These are phyloP conservation scores for Mustela lutreola DNA, from an alignment of 2,113 vertebrate species.

Conservation along the genomic window DNA sequence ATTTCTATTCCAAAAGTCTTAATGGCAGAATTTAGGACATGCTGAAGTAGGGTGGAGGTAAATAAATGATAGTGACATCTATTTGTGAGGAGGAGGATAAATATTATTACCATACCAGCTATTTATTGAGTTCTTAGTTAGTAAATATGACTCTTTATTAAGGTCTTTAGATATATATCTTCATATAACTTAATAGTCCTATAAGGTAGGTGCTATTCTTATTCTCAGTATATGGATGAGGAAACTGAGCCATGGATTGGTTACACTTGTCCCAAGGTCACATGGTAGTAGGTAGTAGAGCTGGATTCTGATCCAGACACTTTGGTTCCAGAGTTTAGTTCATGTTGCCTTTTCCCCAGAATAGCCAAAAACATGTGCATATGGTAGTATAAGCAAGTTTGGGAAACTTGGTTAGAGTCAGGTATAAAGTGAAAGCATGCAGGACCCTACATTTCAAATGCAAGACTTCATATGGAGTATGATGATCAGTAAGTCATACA, in stretches of 20 bases:
- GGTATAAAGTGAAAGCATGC: not conserved
- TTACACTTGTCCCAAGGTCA: not conserved
- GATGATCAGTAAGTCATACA: not conserved
- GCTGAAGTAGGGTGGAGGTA: not conserved
- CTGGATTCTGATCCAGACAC: not conserved
- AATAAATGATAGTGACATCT: not conserved
- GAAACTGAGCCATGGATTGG: not conserved
- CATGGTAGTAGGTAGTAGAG: not conserved
- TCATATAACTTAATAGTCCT: not conserved
- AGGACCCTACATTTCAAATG: not conserved
- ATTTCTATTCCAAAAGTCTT: too few relatives aligned
- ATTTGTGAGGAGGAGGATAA: not conserved
- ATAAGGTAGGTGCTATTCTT: not conserved
- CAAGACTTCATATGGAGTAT: not conserved
- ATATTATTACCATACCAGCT: not conserved
- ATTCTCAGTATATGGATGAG: not conserved
- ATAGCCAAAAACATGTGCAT: not conserved
- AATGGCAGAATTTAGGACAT: not conserved
- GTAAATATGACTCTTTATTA: not conserved
- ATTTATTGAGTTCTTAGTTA: not conserved
- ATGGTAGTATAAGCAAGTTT: not conserved
- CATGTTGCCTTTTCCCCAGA: not conserved
- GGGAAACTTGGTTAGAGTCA: not conserved
- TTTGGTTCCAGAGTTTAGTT: not conserved
- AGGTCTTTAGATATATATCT: not conserved